A percentile compares a stretch with the other conserved stretches of the same genome.
Evolutionary conservation across 2,113 vertebrate species (phyloP).

Genomic region (Corydoras sp.): DNA sequence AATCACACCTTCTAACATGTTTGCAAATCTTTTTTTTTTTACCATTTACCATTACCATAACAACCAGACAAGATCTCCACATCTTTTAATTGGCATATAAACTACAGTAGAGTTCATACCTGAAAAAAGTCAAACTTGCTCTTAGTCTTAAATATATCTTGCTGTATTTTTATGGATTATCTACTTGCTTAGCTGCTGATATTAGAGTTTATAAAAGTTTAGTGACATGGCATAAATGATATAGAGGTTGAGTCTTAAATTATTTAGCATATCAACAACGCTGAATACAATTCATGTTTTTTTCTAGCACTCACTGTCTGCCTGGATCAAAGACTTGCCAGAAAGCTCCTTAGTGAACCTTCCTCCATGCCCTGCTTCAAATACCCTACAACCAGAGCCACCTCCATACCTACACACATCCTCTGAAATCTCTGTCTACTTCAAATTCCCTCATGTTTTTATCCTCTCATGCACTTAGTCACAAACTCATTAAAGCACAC

Average conservation of each 20-base stretch:
- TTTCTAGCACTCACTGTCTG: slow-evolving; percentile 15
- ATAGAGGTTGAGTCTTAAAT: slow-evolving; percentile 17
- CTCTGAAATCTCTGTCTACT: slow-evolving; percentile 6
- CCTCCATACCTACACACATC: slow-evolving; percentile 19
- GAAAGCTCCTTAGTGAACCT: slow-evolving; percentile 41
- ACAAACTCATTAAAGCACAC: slow-evolving; percentile 38
- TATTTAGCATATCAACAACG: slow-evolving; percentile 34
- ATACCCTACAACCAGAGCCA: slow-evolving; percentile 15
- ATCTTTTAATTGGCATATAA: no score
- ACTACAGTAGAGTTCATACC: no score
- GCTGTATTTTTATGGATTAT: not conserved
- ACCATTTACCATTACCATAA: no score
- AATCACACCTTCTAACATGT: no score
- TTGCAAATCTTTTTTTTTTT: no score
- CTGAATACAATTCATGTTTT: slow-evolving; percentile 29
- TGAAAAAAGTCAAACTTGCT: no score
- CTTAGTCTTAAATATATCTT: no score
- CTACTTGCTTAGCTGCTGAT: slow-evolving; percentile 23
- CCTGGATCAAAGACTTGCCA: slow-evolving; percentile 36
- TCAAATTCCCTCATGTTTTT: slow-evolving; percentile 32
- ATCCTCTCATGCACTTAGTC: slow-evolving; percentile 35
- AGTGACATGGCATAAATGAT: slow-evolving; percentile 3
- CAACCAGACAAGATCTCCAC: no score
- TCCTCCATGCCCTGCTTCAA: slow-evolving; percentile 27
- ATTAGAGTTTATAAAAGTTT: slow-evolving; percentile 10